Conservation (phyloP, 2,797 vertebrate species). For the Aratinga solstitialis region DNA sequence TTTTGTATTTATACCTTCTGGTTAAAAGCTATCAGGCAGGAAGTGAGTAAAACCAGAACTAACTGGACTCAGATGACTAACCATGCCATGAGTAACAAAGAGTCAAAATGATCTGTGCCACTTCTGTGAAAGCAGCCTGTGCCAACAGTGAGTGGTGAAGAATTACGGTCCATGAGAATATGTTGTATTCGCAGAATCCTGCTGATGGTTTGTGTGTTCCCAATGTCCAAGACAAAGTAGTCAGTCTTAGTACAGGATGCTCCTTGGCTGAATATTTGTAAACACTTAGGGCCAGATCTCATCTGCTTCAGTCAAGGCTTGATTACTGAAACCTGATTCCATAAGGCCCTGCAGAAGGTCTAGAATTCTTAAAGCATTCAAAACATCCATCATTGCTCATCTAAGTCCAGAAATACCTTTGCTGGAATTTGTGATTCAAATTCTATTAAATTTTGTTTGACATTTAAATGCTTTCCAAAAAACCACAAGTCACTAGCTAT, state of each 20-base stretch:
- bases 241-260: background rate
- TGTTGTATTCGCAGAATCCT: background rate
- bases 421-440: background rate
- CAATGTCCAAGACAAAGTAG: background rate
- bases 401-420: background rate
- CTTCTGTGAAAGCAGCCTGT: background rate
- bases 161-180: background rate
- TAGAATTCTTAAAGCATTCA: background rate
- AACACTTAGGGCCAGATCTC: background rate
- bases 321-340: background rate
- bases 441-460: background rate
- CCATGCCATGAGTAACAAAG: background rate
- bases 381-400: background rate
- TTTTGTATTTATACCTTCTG: background rate
- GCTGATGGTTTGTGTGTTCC: background rate
- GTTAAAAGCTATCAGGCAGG: background rate
- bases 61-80: background rate
- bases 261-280: background rate
- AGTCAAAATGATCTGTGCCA: background rate
- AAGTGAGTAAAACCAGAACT: background rate
- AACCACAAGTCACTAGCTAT: background rate
- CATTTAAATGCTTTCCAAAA: background rate
- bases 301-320: background rate
- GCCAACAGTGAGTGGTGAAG: background rate
- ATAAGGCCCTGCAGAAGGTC: background rate